Conservation (phyloP, 2,797 vertebrate genomes). For the Streptopelia turtur region DNA sequence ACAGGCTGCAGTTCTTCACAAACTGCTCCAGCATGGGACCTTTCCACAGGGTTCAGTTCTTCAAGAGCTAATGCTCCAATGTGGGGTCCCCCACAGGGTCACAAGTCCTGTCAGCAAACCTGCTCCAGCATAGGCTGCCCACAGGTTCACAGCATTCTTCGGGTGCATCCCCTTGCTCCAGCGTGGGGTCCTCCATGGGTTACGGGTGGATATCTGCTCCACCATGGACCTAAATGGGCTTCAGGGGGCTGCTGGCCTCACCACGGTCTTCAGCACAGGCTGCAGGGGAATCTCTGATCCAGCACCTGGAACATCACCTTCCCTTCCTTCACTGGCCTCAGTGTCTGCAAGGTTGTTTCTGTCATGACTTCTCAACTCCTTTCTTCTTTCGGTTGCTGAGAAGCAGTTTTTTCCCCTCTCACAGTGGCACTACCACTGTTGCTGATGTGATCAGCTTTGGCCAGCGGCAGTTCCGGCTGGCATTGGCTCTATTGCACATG, state of each 20-base stretch:
- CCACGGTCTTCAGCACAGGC: neutral
- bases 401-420: neutral
- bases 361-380: too few species aligned
- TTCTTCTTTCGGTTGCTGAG: neutral
- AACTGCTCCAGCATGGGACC: neutral
- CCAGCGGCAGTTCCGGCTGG: neutral
- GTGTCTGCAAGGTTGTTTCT: too few species aligned
- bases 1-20: neutral
- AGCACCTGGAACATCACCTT: accelerated
- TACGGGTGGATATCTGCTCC: neutral
- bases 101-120: too few species aligned
- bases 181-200: accelerated
- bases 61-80: neutral
- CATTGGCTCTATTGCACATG: too few species aligned
- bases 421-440: accelerated
- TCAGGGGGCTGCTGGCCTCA: neutral
- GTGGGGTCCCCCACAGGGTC: too few species aligned
- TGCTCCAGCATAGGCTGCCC: neutral
- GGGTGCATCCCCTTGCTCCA: accelerated
- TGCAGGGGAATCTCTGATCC: neutral
- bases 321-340: neutral
- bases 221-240: too few species aligned
- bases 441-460: neutral
- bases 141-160: neutral
- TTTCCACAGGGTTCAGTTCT: too few species aligned